A percentile compares a stretch with the other conserved stretches of the same genome.
These are phyloP conservation scores for Pleuronectes platessa DNA, from an alignment of 2,113 vertebrate genomes.

Conservation along the genomic window DNA sequence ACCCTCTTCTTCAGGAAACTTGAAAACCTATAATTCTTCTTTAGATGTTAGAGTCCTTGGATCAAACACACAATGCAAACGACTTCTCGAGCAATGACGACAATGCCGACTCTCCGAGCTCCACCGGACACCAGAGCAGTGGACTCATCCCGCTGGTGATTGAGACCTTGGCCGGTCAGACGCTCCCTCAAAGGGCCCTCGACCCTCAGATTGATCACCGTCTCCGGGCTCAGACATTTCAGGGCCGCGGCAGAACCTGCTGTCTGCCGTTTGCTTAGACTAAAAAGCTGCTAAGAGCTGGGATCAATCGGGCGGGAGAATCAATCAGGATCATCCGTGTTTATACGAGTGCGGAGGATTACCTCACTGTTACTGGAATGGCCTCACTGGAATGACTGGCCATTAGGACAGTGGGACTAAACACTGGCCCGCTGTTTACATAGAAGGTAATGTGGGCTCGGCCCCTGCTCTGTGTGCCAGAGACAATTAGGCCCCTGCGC, in stretches of 20 bases:
- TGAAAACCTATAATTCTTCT: no score
- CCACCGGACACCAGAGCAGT: background rate
- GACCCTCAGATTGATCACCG: constrained; percentile 43
- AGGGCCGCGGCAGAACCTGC: constrained; percentile 39
- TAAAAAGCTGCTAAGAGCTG: constrained; percentile 73
- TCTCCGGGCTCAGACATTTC: constrained; percentile 41
- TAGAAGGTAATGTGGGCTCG: constrained; percentile 53
- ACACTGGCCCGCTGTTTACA: constrained; percentile 69
- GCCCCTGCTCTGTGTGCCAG: constrained; percentile 42
- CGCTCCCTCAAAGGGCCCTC: background rate
- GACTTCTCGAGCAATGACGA: background rate
- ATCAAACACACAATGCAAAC: background rate
- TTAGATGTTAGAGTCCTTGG: no score
- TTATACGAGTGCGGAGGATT: constrained; percentile 73
- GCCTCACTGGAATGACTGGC: constrained; percentile 62
- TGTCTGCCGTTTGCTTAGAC: constrained; percentile 65
- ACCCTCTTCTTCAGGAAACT: no score
- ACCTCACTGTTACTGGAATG: constrained; percentile 76
- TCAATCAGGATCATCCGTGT: constrained; percentile 76
- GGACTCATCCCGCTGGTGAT: background rate
- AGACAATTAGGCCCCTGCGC: constrained; percentile 64
- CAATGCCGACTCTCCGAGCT: background rate
- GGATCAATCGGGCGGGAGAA: constrained; percentile 69
- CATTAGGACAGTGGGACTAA: constrained; percentile 67
- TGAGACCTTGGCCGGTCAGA: background rate